Percentiles rank a stretch among this genome's conserved stretches.
Conservation (phyloP, 2,888 invertebrate species). For the Meiosimyza decipiens region DNA sequence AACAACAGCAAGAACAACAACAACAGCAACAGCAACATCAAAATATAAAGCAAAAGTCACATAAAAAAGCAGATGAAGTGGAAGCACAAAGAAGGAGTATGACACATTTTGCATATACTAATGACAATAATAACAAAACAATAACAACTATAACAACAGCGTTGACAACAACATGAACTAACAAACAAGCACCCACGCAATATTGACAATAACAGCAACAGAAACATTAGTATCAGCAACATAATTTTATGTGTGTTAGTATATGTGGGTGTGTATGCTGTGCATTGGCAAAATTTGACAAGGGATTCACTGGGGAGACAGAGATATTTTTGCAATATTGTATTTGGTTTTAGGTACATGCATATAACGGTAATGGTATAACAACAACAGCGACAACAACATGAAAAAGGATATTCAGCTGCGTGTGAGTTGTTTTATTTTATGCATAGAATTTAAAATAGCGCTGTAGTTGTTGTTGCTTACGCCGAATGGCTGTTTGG, state of each 20-base stretch:
- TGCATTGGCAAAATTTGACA: too few relatives aligned
- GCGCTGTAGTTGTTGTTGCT: not conserved
- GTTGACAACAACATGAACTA: too few relatives aligned
- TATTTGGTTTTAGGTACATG: too few relatives aligned
- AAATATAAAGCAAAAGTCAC: not conserved
- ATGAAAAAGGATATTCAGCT: conserved; percentile 2
- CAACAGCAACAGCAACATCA: too few relatives aligned
- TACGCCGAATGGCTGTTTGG: not conserved
- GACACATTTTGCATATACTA: conserved; percentile 11
- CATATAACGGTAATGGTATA: not conserved
- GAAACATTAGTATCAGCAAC: too few relatives aligned
- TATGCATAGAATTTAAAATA: conserved; percentile 24
- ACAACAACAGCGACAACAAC: too few relatives aligned
- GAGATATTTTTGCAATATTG: too few relatives aligned
- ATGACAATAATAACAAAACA: conserved; percentile 11
- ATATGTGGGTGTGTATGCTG: too few relatives aligned
- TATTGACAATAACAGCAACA: not conserved
- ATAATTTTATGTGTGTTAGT: too few relatives aligned
- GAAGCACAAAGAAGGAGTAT: not conserved
- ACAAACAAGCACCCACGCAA: not conserved
- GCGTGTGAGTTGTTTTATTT: not conserved
- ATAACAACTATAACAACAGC: not conserved
- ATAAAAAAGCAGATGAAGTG: not conserved
- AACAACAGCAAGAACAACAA: not conserved
- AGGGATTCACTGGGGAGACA: too few relatives aligned